Base-by-base conservation (phyloP, 2,113 vertebrate genomes). In the Onychostoma macrolepis region DNA sequence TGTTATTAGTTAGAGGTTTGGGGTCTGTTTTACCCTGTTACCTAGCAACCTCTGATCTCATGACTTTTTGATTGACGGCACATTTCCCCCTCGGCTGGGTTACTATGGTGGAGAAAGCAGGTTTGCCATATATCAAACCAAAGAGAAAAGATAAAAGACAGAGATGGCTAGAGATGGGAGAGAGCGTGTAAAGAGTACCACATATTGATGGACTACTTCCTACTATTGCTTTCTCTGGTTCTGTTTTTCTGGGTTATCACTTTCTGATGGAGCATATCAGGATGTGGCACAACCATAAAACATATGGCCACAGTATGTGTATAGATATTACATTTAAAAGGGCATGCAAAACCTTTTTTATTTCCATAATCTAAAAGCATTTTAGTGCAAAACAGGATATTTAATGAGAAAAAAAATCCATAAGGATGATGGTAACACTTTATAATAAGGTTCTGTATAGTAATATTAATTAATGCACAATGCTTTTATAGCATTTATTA, bases 1-100 rank as follows among this genome's bases (percentile, higher is more conserved):
- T 84, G 82, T 84, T 74, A 45, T 41, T 71, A 84, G 82, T 84
- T 84, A 56, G 69, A n/a, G 81, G 82, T 71, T 56, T 53, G 28
- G 28, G 15, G 45, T 38, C 45, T 84, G 82, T 84, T 84, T 80
- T 53, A 58, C 28, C 56, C 45, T 0, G 48, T 87, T 82, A 75
- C 85, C 48, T 75, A 82, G 77, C 77, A 72, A 87, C 78, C 36
- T 28, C 79, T 82, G 67, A 61, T 53, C 26, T n/a, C 30, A 21
- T 61, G 61, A 24, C 17, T 21, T 11, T 80, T 80, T 86, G 85
- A 81, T 72, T 72, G 85, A 81, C 85, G 45, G 77, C 36, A 53
- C 26, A 48, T 69, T 79, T 79, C 63, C 76, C 56, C 28, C 41
- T 65, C 26, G 6, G 21, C 56, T 80, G 77, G 19, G 58, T 58